Conservation (phyloP, 2,888 invertebrate species). For the Myathropa florea region DNA sequence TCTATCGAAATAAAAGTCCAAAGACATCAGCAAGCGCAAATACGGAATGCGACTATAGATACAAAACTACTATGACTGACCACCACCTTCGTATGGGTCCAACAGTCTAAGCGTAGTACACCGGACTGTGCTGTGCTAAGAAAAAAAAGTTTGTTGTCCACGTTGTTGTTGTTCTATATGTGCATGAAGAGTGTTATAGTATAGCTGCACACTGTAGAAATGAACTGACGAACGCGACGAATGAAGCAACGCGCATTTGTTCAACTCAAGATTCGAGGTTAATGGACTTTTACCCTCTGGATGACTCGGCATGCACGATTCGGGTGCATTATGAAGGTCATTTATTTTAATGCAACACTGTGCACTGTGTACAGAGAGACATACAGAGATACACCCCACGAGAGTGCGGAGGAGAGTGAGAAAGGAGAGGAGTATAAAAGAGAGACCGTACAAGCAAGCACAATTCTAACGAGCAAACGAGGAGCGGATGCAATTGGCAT, state of each 20-base stretch:
- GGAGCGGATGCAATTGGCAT: conserved; percentile 64
- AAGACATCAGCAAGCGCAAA: conserved; percentile 52
- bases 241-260: conserved; percentile 67
- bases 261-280: conserved; percentile 70
- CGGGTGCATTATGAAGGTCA: conserved; percentile 71
- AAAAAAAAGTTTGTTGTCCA: not conserved
- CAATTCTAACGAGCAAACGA: conserved; percentile 31
- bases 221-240: conserved; percentile 59
- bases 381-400: not conserved
- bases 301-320: conserved; percentile 70
- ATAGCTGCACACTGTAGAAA: not conserved
- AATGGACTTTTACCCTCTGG: conserved; percentile 71
- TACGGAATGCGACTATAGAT: conserved; percentile 62
- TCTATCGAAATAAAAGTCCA: conserved; percentile 22
- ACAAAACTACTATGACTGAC: conserved; percentile 48
- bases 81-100: conserved; percentile 49
- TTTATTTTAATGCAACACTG: conserved; percentile 70
- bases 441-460: conserved; percentile 2
- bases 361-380: conserved; percentile 15
- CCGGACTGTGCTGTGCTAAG: conserved; percentile 19
- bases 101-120: conserved; percentile 7
- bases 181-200: not conserved
- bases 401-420: not conserved
- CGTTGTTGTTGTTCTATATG: not conserved
- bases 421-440: not conserved